These are phyloP conservation scores for Pogonocherus hispidulus DNA, from an alignment of 2,888 invertebrate species.

Conservation along the genomic window DNA sequence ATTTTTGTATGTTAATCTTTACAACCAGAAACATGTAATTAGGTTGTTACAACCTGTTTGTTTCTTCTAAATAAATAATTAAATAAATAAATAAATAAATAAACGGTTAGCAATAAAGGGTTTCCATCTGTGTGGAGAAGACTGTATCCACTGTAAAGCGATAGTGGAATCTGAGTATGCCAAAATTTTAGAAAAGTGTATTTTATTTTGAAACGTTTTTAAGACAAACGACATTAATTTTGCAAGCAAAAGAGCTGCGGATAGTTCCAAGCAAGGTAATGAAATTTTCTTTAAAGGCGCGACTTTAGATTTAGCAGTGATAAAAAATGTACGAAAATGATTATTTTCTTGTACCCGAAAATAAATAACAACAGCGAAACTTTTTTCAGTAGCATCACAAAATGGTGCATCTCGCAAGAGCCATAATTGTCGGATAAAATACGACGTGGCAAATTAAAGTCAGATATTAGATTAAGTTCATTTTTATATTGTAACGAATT, in stretches of 20 bases:
- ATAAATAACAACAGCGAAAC: slow-evolving; percentile 40
- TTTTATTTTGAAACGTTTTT: too few relatives aligned
- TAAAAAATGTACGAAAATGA: not conserved
- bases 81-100: too few relatives aligned
- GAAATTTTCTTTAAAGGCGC: not conserved
- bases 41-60: too few relatives aligned
- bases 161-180: too few relatives aligned
- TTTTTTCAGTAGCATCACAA: slow-evolving; percentile 33
- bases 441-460: slow-evolving; percentile 24
- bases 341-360: slow-evolving; percentile 21
- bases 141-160: too few relatives aligned
- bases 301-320: not conserved
- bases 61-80: too few relatives aligned
- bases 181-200: too few relatives aligned
- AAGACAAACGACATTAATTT: too few relatives aligned
- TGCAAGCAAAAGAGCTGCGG: not conserved
- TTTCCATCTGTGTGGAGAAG: too few relatives aligned
- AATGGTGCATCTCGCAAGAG: slow-evolving; percentile 31
- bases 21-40: too few relatives aligned
- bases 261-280: not conserved
- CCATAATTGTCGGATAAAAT: slow-evolving; percentile 3
- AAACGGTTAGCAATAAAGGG: too few relatives aligned
- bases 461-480: slow-evolving; percentile 26
- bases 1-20: too few relatives aligned
- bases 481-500: slow-evolving; percentile 21